A percentile compares a stretch with the other conserved stretches of the same genome.
Evolutionary conservation across 2,113 vertebrate genomes (phyloP).

Genomic region (Cyphomyrus discorhynchus): DNA sequence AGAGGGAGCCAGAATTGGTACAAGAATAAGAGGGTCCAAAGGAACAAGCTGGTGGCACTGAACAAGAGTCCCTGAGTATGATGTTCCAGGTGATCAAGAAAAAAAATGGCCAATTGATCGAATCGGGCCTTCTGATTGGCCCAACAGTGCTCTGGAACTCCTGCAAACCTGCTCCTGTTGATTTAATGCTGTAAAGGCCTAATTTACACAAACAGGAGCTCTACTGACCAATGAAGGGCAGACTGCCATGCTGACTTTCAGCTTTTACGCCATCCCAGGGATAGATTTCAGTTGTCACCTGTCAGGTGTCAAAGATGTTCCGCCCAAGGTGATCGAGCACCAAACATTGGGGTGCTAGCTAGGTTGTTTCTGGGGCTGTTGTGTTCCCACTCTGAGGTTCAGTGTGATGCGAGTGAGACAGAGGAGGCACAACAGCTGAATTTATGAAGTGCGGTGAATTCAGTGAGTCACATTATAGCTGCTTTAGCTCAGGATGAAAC

Average conservation of each 20-base stretch:
- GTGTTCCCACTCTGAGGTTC: background rate
- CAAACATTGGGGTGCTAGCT: background rate
- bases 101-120: background rate
- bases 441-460: background rate
- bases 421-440: background rate
- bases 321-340: background rate
- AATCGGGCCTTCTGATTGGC: background rate
- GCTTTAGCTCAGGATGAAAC: conserved; percentile 16
- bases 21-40: background rate
- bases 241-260: background rate
- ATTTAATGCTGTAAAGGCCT: background rate
- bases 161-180: background rate
- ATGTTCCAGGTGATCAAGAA: background rate
- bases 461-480: background rate
- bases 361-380: background rate
- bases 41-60: background rate
- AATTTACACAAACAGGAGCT: background rate
- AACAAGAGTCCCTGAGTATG: background rate
- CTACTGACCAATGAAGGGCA: background rate
- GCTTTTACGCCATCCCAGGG: background rate
- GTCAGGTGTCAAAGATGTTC: background rate
- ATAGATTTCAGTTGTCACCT: background rate
- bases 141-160: background rate
- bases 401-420: background rate
- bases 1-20: background rate